Evolutionary conservation across 2,797 vertebrate genomes (phyloP).

Genomic region (Coregonus ussuriensis): DNA sequence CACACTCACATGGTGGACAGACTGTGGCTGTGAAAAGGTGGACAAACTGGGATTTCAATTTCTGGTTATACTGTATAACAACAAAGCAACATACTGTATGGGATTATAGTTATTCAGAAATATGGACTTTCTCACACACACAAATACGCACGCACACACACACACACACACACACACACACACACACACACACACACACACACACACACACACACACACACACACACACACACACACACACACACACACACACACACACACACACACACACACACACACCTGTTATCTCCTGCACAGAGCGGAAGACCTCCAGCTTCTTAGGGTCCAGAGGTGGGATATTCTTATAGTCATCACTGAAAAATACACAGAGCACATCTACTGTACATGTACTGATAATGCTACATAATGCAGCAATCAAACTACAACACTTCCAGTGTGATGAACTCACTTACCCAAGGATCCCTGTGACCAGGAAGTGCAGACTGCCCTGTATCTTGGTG

Average conservation of each 20-base stretch:
- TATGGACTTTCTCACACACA: too few species aligned
- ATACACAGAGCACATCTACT: background rate
- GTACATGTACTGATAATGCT: too few species aligned
- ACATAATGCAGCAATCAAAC: conserved; percentile 72
- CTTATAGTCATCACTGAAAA: conserved; percentile 77
- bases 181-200: too few species aligned
- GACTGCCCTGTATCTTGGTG: conserved; percentile 94
- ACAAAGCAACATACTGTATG: too few species aligned
- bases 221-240: background rate
- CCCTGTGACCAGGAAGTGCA: conserved; percentile 91
- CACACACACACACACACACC: conserved; percentile 67
- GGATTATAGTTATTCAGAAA: too few species aligned
- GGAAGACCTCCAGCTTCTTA: conserved; percentile 88
- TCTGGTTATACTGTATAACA: too few species aligned
- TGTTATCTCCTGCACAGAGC: conserved; percentile 91
- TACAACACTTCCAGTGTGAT: background rate
- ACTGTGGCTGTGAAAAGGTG: conserved; percentile 81
- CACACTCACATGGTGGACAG: conserved; percentile 1
- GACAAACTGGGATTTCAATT: conserved; percentile 57
- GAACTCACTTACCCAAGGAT: conserved; percentile 83
- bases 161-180: too few species aligned
- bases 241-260: conserved; percentile 10
- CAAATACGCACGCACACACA: too few species aligned
- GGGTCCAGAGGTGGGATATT: conserved; percentile 88
- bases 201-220: too few species aligned